Percentiles rank a stretch among this genome's conserved stretches.
Evolutionary conservation across 2,888 invertebrate species (phyloP).

Genomic region (Rutpela maculata): DNA sequence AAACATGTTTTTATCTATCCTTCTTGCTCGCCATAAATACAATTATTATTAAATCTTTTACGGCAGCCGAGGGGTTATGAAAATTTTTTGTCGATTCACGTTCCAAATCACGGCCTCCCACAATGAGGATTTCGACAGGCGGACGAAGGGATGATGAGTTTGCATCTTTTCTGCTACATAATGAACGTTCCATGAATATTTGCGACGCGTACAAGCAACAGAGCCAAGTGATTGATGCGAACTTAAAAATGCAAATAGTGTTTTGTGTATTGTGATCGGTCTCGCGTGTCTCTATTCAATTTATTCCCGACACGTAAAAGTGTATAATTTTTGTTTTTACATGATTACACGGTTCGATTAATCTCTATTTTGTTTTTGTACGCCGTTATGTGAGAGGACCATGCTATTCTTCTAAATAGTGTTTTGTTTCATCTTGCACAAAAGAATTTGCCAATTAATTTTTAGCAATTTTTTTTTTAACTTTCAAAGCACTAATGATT

Average conservation of each 20-base stretch:
- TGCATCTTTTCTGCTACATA: conserved; percentile 14
- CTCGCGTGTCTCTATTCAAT: conserved; percentile 52
- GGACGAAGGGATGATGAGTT: conserved; percentile 12
- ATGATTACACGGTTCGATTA: neutral
- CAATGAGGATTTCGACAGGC: conserved; percentile 1
- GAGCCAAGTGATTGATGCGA: conserved; percentile 29
- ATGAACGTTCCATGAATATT: conserved; percentile 16
- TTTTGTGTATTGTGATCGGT: conserved; percentile 52
- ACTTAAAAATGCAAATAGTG: conserved; percentile 56
- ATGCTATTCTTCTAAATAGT: neutral
- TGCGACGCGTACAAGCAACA: conserved; percentile 12
- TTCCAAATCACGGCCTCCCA: conserved; percentile 21
- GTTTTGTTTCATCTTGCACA: neutral
- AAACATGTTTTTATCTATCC: neutral
- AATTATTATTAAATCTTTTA: conserved; percentile 19
- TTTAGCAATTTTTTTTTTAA: neutral
- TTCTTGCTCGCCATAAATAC: neutral
- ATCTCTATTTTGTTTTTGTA: neutral
- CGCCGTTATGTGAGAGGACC: neutral
- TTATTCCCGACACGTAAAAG: conserved; percentile 40
- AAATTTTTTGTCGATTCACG: conserved; percentile 13
- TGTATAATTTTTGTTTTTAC: conserved; percentile 5
- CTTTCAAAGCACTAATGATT: too few species aligned
- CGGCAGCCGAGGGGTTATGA: conserved; percentile 10
- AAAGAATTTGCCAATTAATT: neutral